These are phyloP conservation scores for Zaprionus inermis DNA, from an alignment of 1,140 invertebrate genomes.

Conservation along the genomic window DNA sequence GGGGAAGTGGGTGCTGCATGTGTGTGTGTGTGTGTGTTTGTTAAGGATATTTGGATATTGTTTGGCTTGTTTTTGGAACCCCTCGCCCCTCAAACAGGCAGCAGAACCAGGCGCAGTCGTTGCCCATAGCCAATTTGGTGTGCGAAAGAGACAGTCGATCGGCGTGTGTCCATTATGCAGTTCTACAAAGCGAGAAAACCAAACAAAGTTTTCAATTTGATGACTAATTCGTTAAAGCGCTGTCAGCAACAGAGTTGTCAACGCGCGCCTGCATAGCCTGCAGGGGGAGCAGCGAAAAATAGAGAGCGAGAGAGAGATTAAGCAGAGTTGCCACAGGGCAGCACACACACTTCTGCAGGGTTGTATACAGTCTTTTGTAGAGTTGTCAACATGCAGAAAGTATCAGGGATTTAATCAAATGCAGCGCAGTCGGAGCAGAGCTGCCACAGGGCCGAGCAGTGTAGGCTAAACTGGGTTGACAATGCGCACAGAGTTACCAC, in stretches of 20 bases:
- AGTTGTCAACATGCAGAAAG: neutral
- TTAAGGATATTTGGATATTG: constrained; percentile 31
- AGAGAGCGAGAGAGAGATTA: constrained; percentile 57
- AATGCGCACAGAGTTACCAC: neutral
- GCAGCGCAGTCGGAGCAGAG: neutral
- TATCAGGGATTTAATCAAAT: neutral
- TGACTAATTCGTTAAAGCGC: constrained; percentile 5
- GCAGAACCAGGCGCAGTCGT: constrained; percentile 62
- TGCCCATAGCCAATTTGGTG: constrained; percentile 58
- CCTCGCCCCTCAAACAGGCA: constrained; percentile 53
- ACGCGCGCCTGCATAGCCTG: neutral
- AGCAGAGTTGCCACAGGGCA: constrained; percentile 57
- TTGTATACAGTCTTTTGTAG: neutral
- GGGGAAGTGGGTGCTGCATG: constrained; percentile 7
- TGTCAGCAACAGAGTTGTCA: constrained; percentile 9
- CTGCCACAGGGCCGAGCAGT: too few species aligned
- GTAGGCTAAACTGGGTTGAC: too few species aligned
- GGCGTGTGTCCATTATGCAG: neutral
- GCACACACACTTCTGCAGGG: constrained; percentile 4
- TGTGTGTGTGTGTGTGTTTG: constrained; percentile 19
- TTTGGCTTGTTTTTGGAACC: constrained; percentile 60
- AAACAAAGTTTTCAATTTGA: constrained; percentile 8
- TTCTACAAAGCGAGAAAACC: neutral
- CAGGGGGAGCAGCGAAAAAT: neutral
- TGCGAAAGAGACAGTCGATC: neutral